phyloP scores from a whole-genome alignment of 2,888 invertebrate genomes.

The Xanthostigma xanthostigma region DNA sequence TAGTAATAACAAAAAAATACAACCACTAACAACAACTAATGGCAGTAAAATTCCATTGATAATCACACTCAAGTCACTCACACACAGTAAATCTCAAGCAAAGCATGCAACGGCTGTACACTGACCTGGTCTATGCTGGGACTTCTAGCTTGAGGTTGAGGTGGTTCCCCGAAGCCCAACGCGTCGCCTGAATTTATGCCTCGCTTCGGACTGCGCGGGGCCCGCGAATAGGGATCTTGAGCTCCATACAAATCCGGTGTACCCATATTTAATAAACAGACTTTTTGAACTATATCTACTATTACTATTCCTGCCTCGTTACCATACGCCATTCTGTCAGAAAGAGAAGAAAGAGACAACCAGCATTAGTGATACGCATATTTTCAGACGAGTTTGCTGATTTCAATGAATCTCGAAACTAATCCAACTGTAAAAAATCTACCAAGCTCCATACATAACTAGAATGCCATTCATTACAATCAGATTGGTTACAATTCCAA shows the following conservation, averaged over 20 bases:
- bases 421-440: not conserved
- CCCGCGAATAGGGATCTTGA: conserved; percentile 73
- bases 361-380: not conserved
- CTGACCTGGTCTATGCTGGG: conserved; percentile 84
- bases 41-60: conserved; percentile 4
- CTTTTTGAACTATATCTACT: conserved; percentile 85
- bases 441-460: too few species aligned
- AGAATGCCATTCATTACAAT: too few species aligned
- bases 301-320: conserved; percentile 92
- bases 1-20: not conserved
- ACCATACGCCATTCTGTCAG: conserved; percentile 83
- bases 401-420: not conserved
- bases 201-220: conserved; percentile 60
- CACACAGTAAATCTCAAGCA: conserved; percentile 1
- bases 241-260: conserved; percentile 84
- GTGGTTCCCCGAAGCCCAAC: conserved; percentile 26
- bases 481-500: too few species aligned
- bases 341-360: not conserved
- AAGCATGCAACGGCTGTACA: conserved; percentile 8
- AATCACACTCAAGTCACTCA: not conserved
- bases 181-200: conserved; percentile 28
- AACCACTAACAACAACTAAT: conserved; percentile 4
- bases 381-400: not conserved
- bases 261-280: conserved; percentile 74
- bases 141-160: conserved; percentile 53